A percentile compares a stretch with the other conserved stretches of the same genome.
Evolutionary conservation across 2,888 invertebrate species (phyloP).

Genomic region (Drosophila planitibia): DNA sequence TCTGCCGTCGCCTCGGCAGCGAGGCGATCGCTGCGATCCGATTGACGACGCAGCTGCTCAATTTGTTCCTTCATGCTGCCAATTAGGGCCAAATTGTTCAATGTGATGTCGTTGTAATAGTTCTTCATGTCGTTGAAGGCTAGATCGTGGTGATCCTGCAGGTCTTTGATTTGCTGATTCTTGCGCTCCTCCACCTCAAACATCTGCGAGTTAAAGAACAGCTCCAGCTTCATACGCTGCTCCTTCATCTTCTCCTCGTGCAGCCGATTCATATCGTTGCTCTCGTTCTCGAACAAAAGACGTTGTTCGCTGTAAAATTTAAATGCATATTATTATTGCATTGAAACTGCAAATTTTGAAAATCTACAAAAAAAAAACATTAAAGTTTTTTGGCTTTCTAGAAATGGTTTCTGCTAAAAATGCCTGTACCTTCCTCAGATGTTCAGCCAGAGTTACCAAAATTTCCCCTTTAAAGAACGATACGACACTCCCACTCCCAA

Average conservation of each 20-base stretch:
- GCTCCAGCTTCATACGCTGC: slow-evolving; percentile 90
- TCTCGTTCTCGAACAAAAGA: slow-evolving; percentile 89
- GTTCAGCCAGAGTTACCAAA: background rate
- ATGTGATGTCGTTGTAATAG: slow-evolving; percentile 97
- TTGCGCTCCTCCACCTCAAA: slow-evolving; percentile 96
- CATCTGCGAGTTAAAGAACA: slow-evolving; percentile 92
- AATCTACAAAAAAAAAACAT: background rate
- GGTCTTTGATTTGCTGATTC: slow-evolving; percentile 92
- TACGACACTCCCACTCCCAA: background rate
- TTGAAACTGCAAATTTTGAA: background rate
- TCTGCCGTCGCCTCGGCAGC: slow-evolving; percentile 87
- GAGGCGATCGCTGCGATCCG: slow-evolving; percentile 91
- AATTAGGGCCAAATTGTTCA: slow-evolving; percentile 96
- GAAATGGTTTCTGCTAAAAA: background rate
- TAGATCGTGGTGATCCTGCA: slow-evolving; percentile 93
- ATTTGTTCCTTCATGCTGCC: slow-evolving; percentile 95
- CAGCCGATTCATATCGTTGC: slow-evolving; percentile 87
- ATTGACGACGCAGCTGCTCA: slow-evolving; percentile 91
- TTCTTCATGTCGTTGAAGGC: slow-evolving; percentile 96
- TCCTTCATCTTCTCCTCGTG: slow-evolving; percentile 89
- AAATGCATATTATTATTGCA: slow-evolving; percentile 7
- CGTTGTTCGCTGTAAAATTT: slow-evolving; percentile 86
- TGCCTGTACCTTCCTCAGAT: background rate
- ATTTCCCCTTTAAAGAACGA: background rate
- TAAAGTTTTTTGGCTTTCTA: background rate